Base-by-base conservation (phyloP, 1,140 invertebrate genomes). In the Trinorchestia longiramus region DNA sequence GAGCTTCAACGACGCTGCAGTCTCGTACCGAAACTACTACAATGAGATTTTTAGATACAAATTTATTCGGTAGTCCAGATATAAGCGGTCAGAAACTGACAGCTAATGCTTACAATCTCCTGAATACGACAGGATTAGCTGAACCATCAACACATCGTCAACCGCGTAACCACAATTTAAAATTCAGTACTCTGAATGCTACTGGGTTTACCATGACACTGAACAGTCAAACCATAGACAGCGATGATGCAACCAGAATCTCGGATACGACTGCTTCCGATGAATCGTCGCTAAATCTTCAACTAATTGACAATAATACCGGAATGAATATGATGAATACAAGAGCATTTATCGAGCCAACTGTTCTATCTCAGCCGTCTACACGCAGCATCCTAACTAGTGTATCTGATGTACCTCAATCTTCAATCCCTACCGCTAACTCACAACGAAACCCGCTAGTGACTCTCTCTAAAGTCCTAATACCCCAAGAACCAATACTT, bases 401-500 rank as follows among this genome's bases (percentile, higher is more conserved):
- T 36, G 15, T 36, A 36, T 77, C 62, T 19, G 62, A 36, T 77
- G 11, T 77, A 77, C 28, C 62, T 77, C 8, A 11, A 28, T 28
- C 62, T 3, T 77, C 62, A 77, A 77, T 28, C 28, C 62, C 36
- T 77, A 3, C 15, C 36, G 62, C 11, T 77, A 77, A 77, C 62
- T 77, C 62, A 23, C 62, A 77, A 36, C 62, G 62, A 77, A 77
- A 36, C 15, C 62, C 62, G 3, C 11, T 23, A 77, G 88, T 90
- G 43, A 90, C 88, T 90, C 88, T 43, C 3, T 42, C n/a, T 90
- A 94, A 94, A n/a, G 44, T 94, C 40, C 36, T 94, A 94, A 47
- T 94, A 45, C 92, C 92, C 43, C 92, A 94, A 40, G 92, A 94
- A 40, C 92, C 92, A 43, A 94, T 94, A 94, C 92, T 94, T 44